These are phyloP conservation scores for Monomorium pharaonis DNA, from an alignment of 1,140 invertebrate genomes.

Conservation along the genomic window DNA sequence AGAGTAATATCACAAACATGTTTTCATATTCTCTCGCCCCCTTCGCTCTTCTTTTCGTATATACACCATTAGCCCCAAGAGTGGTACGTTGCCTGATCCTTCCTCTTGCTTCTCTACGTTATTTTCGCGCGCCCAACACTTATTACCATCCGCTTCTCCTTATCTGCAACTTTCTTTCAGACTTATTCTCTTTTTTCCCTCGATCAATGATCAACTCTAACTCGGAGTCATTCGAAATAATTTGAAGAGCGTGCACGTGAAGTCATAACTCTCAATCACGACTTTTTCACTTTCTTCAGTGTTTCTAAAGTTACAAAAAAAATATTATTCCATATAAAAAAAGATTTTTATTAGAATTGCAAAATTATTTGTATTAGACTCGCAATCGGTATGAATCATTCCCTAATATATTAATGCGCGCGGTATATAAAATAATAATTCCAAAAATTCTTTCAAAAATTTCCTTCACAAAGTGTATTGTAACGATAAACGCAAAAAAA, in stretches of 20 bases:
- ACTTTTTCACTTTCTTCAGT: not conserved
- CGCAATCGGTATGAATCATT: not conserved
- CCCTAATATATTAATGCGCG: no score
- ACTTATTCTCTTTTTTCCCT: not conserved
- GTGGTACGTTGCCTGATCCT: not conserved
- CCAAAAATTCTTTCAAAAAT: not conserved
- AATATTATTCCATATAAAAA: no score
- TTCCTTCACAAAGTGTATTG: no score
- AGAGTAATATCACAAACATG: constrained; percentile 28
- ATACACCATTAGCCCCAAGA: constrained; percentile 45
- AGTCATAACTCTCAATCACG: constrained; percentile 30
- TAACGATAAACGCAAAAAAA: no score
- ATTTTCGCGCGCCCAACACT: constrained; percentile 43
- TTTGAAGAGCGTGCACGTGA: not conserved
- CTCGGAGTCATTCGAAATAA: constrained; percentile 33
- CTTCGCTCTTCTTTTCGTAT: not conserved
- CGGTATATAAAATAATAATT: not conserved
- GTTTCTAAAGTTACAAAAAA: not conserved
- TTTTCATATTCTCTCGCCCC: not conserved
- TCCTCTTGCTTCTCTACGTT: not conserved
- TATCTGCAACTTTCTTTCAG: not conserved
- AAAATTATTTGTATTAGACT: constrained; percentile 1
- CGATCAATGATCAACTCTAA: not conserved
- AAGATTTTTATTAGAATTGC: constrained; percentile 1
- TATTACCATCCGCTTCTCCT: constrained; percentile 1